Base-by-base conservation (phyloP, 2,797 vertebrate genomes). In the Bufotes viridis region DNA sequence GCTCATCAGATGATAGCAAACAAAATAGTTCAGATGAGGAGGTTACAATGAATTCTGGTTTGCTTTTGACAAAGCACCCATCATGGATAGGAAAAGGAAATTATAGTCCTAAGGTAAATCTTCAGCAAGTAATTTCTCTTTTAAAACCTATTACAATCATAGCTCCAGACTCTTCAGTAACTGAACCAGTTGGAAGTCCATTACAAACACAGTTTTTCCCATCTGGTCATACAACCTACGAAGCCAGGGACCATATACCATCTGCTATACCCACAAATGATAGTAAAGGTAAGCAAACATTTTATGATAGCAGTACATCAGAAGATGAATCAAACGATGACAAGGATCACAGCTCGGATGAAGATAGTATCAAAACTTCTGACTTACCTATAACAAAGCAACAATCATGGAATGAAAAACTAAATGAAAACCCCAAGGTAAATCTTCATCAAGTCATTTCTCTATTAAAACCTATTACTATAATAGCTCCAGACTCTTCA, bases 1-100 rank as follows among this genome's bases (percentile, higher is more conserved):
- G 65, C 34, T 93, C 90, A 82, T 94, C 49, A 7, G 51, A 93
- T 91, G 90, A 57, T 0, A 65, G 92, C 0, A 17, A 67, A 29
- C 57, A 89, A 24, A 34, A 76, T 55, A 20, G 53, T 42, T 88
- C 74, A 12, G 91, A 90, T 61, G 91, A 91, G 0, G 88, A 18
- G 11, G 18, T 20, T 57, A 55, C 6, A 29, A 0, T n/a, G 13
- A 87, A 24, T 26, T 10, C 29, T 9, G 4, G n/a, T 20, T 5
- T 87, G 17, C 55, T 10, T 61, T 22, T 20, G 63, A 18, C n/a
- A 82, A 63, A 34, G 2, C 51, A 51, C 14, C 10, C 42, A 80
- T 11, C 61, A 60, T 51, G 83, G 29, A 26, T 4, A 34, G 80
- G 24, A 24, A 55, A 80, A 67, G 51, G 18, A 75, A 49, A 22